Conservation (phyloP, 2,888 invertebrate species). For the Anthrax anthrax region DNA sequence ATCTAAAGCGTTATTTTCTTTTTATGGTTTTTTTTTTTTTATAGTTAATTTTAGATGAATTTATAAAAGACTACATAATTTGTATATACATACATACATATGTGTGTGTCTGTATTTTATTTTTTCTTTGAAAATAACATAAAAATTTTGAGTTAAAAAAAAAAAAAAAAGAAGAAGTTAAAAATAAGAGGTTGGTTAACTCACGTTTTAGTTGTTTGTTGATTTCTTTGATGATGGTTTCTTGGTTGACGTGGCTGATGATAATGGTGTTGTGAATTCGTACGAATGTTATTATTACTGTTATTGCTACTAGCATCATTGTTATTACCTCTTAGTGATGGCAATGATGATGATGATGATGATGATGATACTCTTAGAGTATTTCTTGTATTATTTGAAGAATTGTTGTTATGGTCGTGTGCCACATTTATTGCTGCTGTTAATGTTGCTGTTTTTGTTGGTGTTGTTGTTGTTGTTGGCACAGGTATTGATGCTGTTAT, state of each 20-base stretch:
- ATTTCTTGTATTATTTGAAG: too few relatives aligned
- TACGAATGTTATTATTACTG: background rate
- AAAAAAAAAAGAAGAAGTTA: too few relatives aligned
- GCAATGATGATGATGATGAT: background rate
- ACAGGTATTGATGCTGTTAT: too few relatives aligned
- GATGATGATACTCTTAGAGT: background rate
- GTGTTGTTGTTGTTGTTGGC: background rate
- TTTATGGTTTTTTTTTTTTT: too few relatives aligned
- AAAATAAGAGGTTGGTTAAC: slow-evolving; percentile 11
- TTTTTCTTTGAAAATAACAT: too few relatives aligned
- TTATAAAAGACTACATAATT: too few relatives aligned
- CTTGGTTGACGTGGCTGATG: background rate
- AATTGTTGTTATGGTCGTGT: background rate
- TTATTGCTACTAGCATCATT: background rate
- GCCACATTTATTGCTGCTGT: background rate
- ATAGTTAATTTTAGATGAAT: too few relatives aligned
- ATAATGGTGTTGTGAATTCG: background rate
- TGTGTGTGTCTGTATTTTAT: background rate
- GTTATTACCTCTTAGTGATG: background rate
- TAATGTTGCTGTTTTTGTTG: background rate
- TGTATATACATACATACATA: too few relatives aligned
- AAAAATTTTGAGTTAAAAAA: too few relatives aligned
- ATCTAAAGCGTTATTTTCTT: too few relatives aligned
- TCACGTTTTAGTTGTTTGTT: slow-evolving; percentile 27
- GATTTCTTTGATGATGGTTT: slow-evolving; percentile 1